Evolutionary conservation across 2,113 vertebrate species (phyloP).

Genomic region (Heterocephalus glaber): DNA sequence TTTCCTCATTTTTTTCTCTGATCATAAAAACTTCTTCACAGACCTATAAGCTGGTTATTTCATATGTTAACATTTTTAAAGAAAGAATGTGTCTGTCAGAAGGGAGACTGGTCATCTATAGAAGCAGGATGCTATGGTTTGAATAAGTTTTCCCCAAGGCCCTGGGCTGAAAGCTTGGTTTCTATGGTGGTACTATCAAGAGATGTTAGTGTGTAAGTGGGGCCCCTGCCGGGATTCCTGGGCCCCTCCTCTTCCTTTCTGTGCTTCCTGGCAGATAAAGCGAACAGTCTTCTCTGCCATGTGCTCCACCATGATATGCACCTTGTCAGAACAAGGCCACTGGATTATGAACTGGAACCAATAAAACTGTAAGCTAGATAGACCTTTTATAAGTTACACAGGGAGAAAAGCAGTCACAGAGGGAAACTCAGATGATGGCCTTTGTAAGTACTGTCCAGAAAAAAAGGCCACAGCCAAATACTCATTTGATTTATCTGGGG

Average conservation of each 20-base stretch:
- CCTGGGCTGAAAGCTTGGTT: neutral
- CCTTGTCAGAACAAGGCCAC: neutral
- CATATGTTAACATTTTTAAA: constrained; percentile 8
- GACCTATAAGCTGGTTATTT: neutral
- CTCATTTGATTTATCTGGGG: neutral
- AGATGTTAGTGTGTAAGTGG: neutral
- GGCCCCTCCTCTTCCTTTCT: neutral
- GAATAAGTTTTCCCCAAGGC: neutral
- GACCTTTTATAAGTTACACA: neutral
- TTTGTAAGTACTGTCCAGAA: neutral
- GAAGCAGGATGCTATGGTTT: neutral
- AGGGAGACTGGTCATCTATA: neutral
- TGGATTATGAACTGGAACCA: neutral
- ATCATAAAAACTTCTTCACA: neutral
- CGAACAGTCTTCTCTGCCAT: neutral
- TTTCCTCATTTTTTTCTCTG: neutral
- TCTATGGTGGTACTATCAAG: neutral
- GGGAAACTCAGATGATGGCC: neutral
- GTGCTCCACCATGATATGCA: neutral
- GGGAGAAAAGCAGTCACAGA: neutral
- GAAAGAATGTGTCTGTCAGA: neutral
- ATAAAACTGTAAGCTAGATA: neutral
- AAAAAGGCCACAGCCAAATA: neutral
- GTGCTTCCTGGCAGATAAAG: neutral
- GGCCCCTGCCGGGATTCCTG: neutral